phyloP scores from a whole-genome alignment of 2,113 vertebrate genomes.

The Microcebus tavaratra region DNA sequence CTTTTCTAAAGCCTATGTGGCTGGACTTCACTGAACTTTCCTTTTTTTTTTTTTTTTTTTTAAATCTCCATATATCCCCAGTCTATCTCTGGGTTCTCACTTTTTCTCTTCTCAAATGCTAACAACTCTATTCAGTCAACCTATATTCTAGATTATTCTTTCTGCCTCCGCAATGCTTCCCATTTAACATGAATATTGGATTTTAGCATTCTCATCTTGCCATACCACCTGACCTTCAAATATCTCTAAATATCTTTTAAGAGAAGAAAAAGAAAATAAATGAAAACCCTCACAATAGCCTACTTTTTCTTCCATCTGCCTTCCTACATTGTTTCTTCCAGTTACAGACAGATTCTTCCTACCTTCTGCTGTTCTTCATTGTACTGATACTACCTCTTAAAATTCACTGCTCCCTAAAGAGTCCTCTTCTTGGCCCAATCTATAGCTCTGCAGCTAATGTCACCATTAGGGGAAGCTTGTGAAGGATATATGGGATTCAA shows the following conservation, averaged over 20 bases:
- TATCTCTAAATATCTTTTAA: neutral
- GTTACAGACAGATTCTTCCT: neutral
- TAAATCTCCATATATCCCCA: neutral
- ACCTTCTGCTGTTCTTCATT: neutral
- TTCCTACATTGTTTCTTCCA: neutral
- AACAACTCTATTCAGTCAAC: neutral
- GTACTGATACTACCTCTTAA: neutral
- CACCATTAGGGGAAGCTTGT: neutral
- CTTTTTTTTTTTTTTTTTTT: neutral
- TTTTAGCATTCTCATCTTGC: neutral
- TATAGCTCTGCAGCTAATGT: neutral
- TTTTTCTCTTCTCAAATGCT: slow-evolving; percentile 8
- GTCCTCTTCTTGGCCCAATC: neutral
- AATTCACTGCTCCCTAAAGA: neutral
- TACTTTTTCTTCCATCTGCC: neutral
- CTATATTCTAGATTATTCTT: neutral
- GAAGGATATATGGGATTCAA: neutral
- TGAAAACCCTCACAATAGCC: neutral
- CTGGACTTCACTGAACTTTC: neutral
- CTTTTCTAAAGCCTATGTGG: neutral
- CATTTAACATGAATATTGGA: neutral
- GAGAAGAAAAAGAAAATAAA: neutral
- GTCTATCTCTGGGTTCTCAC: neutral
- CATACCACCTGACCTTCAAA: neutral
- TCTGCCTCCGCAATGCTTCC: neutral